Evolutionary conservation across 2,113 vertebrate species (phyloP), one percentile per base, ranked within the genome.

Genomic region (Gavia stellata): DNA sequence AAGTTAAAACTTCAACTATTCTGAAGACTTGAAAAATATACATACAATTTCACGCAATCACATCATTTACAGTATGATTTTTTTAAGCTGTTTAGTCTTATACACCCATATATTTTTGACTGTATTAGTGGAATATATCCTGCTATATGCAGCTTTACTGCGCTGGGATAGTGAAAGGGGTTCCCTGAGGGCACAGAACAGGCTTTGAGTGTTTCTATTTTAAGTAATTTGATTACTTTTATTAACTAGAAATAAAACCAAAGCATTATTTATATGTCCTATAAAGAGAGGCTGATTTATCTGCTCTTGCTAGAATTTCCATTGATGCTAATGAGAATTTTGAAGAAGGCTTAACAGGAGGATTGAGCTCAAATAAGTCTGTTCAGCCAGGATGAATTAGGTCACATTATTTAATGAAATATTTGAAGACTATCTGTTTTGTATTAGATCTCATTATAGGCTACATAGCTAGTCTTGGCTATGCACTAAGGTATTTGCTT

Each of bases 121-220:
- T 82, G 75, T 87, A 72, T 89, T 83, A 96, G 75, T 94, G 96
- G 94, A 97, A 75, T 95, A 91, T 81, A 81, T 95, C 88, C 92
- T 95, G 93, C 91, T 91, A 86, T 96, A 88, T 94, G 89, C 95
- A 96, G 89, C 70, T 94, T 94, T 90, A 94, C 96, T 96, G 91
- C 68, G 17, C 78, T 94, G 95, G 90, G 78, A 87, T 80, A 90
- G 87, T 92, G 72, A 91, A 95, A 95, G 47, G 90, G 94, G 84
- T 94, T 97, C 97, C 97, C 97, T 97, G 97, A 97, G 96, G 97
- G 96, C 96, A 97, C 83, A 95, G 83, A 96, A 97, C 96, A 97
- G 90, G 97, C 94, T 97, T 95, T 88, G 71, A 95, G 90, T 80
- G 67, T 91, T 91, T 86, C 81, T 77, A 72, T 67, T 95, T 91